phyloP scores from a whole-genome alignment of 2,888 invertebrate genomes.

The Aphodius sticticus region DNA sequence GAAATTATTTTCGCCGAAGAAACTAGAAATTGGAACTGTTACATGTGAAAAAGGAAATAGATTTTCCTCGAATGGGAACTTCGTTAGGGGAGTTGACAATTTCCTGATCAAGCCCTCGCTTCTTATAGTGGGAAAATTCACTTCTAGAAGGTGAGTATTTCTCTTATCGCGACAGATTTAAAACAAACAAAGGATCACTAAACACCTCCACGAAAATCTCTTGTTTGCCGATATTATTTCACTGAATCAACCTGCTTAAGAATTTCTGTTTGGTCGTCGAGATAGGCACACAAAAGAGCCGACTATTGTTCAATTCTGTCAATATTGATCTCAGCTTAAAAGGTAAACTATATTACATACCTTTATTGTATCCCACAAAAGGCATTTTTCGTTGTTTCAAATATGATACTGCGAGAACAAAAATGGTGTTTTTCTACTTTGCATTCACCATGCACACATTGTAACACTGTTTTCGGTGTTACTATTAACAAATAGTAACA shows the following conservation, averaged over 20 bases:
- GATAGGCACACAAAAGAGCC: background rate
- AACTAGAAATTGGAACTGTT: background rate
- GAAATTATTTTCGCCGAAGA: background rate
- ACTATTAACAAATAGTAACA: too few relatives aligned
- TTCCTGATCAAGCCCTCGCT: background rate
- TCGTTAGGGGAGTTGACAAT: background rate
- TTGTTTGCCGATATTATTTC: background rate
- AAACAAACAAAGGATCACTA: background rate
- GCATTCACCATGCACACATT: too few relatives aligned
- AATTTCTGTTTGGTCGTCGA: background rate
- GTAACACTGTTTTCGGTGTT: too few relatives aligned
- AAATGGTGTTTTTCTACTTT: too few relatives aligned
- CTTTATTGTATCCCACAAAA: too few relatives aligned
- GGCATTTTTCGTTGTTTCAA: too few relatives aligned
- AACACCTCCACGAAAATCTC: background rate
- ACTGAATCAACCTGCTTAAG: background rate
- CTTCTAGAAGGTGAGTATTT: background rate
- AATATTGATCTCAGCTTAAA: background rate
- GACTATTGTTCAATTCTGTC: background rate
- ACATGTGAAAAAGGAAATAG: conserved; percentile 4
- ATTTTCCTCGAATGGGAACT: background rate
- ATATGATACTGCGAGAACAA: too few relatives aligned
- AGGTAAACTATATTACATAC: background rate
- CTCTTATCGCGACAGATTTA: background rate
- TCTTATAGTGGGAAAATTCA: background rate